Evolutionary conservation across 2,113 vertebrate species (phyloP).

Genomic region (Antigone vipio): DNA sequence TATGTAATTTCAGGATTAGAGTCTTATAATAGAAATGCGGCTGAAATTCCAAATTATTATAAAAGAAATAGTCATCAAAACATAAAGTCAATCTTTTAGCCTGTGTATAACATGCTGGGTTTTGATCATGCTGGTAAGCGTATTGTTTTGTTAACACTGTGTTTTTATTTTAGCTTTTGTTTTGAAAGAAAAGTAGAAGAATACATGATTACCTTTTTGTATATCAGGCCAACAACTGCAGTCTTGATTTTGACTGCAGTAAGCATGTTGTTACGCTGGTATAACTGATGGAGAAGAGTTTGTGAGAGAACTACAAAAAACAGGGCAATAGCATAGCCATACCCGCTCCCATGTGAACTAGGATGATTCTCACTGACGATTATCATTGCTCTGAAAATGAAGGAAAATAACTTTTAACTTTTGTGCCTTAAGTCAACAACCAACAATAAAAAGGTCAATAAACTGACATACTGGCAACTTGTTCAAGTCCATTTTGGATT

Average conservation of each 20-base stretch:
- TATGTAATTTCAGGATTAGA: not conserved
- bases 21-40: not conserved
- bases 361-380: slow-evolving; percentile 41
- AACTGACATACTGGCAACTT: not conserved
- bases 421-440: not conserved
- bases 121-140: not conserved
- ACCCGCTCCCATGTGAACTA: slow-evolving; percentile 16
- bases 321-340: slow-evolving; percentile 39
- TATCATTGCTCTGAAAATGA: slow-evolving; percentile 54
- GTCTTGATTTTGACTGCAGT: slow-evolving; percentile 67
- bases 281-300: slow-evolving; percentile 53
- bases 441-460: not conserved
- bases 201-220: slow-evolving; percentile 60
- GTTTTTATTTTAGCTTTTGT: not conserved
- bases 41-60: not conserved
- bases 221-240: slow-evolving; percentile 55
- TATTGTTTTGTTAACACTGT: not conserved
- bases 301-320: slow-evolving; percentile 50
- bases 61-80: not conserved
- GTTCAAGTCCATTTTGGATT: not conserved
- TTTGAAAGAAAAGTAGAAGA: not conserved
- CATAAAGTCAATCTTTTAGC: not conserved
- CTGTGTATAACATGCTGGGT: not conserved
- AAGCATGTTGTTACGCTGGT: slow-evolving; percentile 59
- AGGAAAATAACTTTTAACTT: not conserved